Evolutionary conservation across 2,888 invertebrate species (phyloP).

Genomic region (Lasioglossum figueresi): DNA sequence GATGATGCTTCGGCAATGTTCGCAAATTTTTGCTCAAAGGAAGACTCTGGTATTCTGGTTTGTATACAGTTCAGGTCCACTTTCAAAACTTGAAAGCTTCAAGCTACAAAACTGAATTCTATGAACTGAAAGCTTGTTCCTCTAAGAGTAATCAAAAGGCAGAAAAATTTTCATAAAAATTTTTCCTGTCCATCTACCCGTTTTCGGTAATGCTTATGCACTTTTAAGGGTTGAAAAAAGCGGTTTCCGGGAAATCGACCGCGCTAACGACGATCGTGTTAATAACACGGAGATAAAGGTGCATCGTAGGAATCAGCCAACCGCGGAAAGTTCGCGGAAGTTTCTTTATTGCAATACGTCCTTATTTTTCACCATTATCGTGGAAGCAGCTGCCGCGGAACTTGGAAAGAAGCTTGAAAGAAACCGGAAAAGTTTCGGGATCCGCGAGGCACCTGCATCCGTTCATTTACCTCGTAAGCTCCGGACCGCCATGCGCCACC

Average conservation of each 20-base stretch:
- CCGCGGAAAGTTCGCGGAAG: conserved; percentile 6
- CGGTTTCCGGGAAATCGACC: neutral
- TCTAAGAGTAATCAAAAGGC: neutral
- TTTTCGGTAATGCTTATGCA: neutral
- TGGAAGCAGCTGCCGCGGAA: conserved; percentile 45
- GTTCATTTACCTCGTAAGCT: conserved; percentile 22
- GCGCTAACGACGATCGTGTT: neutral
- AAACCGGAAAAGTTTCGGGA: conserved; percentile 31
- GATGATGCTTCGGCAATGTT: neutral
- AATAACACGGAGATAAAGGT: neutral
- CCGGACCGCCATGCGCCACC: neutral
- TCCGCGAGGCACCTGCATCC: conserved; percentile 16
- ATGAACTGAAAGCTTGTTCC: neutral
- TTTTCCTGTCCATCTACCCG: neutral
- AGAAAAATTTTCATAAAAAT: neutral
- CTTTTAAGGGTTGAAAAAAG: neutral
- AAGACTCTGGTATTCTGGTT: neutral
- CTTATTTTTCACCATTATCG: conserved; percentile 21
- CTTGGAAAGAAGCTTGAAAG: conserved; percentile 44
- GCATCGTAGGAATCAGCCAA: neutral
- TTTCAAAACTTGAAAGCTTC: too few species aligned
- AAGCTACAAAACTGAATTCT: neutral
- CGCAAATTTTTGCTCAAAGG: neutral
- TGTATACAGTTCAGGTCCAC: neutral
- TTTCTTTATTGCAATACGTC: conserved; percentile 13